Percentiles rank a stretch among this genome's conserved stretches.
Conservation (phyloP, 2,888 invertebrate species). For the Tortricodes alternella region DNA sequence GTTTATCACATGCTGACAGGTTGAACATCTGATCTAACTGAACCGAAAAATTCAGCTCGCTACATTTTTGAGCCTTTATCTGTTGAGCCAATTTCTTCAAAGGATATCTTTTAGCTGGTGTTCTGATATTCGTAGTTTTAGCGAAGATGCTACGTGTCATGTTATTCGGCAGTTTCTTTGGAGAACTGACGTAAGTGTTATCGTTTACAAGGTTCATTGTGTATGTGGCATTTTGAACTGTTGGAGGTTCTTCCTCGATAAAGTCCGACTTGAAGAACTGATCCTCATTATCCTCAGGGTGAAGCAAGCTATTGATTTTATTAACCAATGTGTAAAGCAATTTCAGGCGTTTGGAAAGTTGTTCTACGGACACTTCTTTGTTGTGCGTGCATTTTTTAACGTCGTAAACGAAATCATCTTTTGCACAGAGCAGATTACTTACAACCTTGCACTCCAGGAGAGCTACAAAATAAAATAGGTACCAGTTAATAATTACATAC, state of each 20-base stretch:
- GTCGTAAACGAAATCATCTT: slow-evolving; percentile 50
- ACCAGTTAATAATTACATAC: too few relatives aligned
- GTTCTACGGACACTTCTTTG: slow-evolving; percentile 50
- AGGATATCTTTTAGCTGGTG: slow-evolving; percentile 56
- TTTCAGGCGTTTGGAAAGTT: slow-evolving; percentile 65
- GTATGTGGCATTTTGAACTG: slow-evolving; percentile 53
- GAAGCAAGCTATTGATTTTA: slow-evolving; percentile 57
- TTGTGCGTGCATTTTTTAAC: slow-evolving; percentile 44
- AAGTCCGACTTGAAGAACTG: slow-evolving; percentile 53
- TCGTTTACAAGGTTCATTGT: slow-evolving; percentile 50
- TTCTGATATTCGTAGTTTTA: slow-evolving; percentile 54
- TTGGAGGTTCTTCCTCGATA: slow-evolving; percentile 41
- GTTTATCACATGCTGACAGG: slow-evolving; percentile 39
- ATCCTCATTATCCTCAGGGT: slow-evolving; percentile 65
- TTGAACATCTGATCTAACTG: slow-evolving; percentile 65
- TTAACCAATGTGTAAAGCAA: slow-evolving; percentile 65
- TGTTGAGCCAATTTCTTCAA: slow-evolving; percentile 59
- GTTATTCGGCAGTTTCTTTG: slow-evolving; percentile 44
- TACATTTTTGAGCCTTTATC: slow-evolving; percentile 51
- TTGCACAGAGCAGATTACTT: slow-evolving; percentile 54
- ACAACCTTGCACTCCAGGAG: slow-evolving; percentile 72
- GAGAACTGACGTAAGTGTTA: slow-evolving; percentile 56
- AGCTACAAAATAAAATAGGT: slow-evolving; percentile 47
- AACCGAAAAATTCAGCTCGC: slow-evolving; percentile 66
- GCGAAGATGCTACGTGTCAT: slow-evolving; percentile 64